phyloP scores from a whole-genome alignment of 2,797 vertebrate genomes.

The Peromyscus nudipes region DNA sequence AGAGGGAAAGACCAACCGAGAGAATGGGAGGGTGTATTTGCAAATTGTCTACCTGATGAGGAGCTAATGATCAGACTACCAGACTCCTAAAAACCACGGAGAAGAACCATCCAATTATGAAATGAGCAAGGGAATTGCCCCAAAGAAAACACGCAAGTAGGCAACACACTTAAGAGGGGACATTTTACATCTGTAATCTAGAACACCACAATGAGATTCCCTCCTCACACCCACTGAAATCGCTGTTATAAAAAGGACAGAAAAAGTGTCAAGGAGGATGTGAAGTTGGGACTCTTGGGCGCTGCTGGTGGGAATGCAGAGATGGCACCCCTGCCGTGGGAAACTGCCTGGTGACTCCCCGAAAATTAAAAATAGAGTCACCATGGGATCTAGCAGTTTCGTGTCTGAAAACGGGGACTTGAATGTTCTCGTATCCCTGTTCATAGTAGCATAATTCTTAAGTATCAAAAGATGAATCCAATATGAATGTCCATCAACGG shows the following conservation, averaged over 20 bases:
- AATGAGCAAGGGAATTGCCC: background rate
- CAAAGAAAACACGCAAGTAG: background rate
- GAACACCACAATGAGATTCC: background rate
- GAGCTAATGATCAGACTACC: background rate
- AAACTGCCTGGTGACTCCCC: background rate
- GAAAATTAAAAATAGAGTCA: background rate
- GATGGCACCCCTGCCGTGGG: background rate
- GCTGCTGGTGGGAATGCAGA: background rate
- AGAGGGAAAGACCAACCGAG: background rate
- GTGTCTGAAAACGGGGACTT: background rate
- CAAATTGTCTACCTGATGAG: background rate
- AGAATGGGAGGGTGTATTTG: background rate
- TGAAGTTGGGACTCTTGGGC: background rate
- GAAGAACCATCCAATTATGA: background rate
- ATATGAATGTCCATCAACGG: background rate
- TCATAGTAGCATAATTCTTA: background rate
- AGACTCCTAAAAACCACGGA: background rate
- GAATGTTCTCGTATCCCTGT: too few relatives aligned
- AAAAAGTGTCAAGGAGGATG: background rate
- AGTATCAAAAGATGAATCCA: background rate
- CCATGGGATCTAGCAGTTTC: background rate
- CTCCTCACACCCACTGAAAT: background rate
- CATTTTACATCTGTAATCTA: background rate
- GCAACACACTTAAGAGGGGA: background rate
- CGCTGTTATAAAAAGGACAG: background rate